Percentiles rank a stretch among this genome's conserved stretches.
These are phyloP conservation scores for Microtus oregoni DNA, from an alignment of 2,113 vertebrate genomes.

Conservation along the genomic window DNA sequence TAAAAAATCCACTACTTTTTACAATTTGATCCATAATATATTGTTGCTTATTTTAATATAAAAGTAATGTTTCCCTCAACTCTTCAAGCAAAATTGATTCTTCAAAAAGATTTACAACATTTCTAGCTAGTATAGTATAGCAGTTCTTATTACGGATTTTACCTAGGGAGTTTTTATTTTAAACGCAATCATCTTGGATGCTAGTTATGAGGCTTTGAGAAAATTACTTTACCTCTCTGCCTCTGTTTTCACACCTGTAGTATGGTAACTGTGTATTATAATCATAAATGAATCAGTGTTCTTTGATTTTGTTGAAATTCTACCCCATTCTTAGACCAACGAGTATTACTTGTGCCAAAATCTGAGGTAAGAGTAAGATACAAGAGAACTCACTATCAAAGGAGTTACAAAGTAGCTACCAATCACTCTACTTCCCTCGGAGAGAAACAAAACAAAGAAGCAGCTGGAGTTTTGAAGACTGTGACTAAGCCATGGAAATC, in stretches of 20 bases:
- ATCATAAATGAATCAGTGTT: neutral
- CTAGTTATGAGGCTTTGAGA: neutral
- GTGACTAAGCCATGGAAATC: neutral
- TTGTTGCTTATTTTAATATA: conserved; percentile 59
- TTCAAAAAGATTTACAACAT: neutral
- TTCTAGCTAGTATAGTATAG: neutral
- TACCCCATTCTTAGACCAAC: neutral
- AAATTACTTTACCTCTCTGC: neutral
- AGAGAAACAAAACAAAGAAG: neutral
- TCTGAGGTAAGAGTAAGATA: neutral
- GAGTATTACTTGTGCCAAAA: neutral
- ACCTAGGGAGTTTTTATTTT: neutral
- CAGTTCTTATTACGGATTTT: neutral
- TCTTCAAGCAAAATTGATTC: conserved; percentile 51
- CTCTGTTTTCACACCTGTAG: neutral
- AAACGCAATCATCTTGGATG: neutral
- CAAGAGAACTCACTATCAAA: neutral
- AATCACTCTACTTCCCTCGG: neutral
- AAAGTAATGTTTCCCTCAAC: conserved; percentile 48
- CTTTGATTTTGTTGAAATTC: neutral
- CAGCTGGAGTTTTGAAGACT: neutral
- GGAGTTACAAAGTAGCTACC: neutral
- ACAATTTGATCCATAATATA: conserved; percentile 30
- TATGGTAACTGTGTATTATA: neutral
- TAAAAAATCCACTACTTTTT: conserved; percentile 61